phyloP scores from a whole-genome alignment of 2,797 vertebrate genomes.

The Hylomyscus alleni region DNA sequence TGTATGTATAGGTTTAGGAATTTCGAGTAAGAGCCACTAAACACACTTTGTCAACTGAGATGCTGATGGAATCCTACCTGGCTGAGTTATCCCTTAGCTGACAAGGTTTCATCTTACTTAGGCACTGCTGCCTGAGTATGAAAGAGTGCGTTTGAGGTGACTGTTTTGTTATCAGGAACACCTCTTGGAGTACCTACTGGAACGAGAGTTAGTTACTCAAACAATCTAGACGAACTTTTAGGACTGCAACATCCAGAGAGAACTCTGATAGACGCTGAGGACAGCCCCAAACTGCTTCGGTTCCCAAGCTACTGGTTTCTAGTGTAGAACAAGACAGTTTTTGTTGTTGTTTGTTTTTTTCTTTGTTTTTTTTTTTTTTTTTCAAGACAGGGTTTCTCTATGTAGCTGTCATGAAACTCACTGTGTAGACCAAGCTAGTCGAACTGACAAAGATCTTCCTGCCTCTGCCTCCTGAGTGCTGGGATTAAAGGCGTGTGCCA shows the following conservation, averaged over 20 bases:
- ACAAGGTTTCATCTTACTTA: slow-evolving; percentile 17
- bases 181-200: neutral
- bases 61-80: neutral
- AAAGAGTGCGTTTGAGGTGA: slow-evolving; percentile 40
- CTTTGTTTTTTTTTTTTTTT: neutral
- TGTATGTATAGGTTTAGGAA: neutral
- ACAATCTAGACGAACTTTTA: slow-evolving; percentile 7
- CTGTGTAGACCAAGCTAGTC: neutral
- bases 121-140: neutral
- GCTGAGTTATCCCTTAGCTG: neutral
- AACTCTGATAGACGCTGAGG: neutral
- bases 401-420: neutral
- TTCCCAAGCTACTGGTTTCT: slow-evolving; percentile 44
- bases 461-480: neutral
- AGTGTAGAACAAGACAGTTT: neutral
- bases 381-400: neutral
- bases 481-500: neutral
- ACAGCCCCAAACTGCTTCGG: neutral
- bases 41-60: slow-evolving; percentile 6
- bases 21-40: neutral
- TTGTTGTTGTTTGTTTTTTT: no score
- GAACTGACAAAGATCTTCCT: neutral
- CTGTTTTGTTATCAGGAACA: neutral
- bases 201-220: slow-evolving; percentile 24
- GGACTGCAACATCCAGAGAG: neutral